Evolutionary conservation across 2,888 invertebrate species (phyloP).

Genomic region (Xanthorhoe spadicearia): DNA sequence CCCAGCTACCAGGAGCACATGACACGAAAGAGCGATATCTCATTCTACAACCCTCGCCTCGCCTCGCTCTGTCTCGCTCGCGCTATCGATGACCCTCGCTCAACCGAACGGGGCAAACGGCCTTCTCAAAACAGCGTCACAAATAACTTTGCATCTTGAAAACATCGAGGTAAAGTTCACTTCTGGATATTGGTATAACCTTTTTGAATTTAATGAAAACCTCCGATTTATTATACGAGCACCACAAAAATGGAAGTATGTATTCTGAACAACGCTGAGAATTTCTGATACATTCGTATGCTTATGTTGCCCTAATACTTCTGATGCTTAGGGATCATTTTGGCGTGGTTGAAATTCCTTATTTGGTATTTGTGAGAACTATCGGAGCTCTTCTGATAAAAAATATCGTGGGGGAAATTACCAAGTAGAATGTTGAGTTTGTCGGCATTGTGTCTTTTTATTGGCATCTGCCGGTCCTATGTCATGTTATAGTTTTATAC

Average conservation of each 20-base stretch:
- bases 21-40: conserved; percentile 50
- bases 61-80: conserved; percentile 60
- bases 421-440: conserved; percentile 61
- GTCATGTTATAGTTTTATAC: conserved; percentile 15
- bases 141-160: conserved; percentile 18
- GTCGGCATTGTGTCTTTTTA: conserved; percentile 57
- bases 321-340: conserved; percentile 82
- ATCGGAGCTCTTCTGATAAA: conserved; percentile 55
- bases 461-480: conserved; percentile 44
- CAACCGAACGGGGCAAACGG: conserved; percentile 62
- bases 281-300: conserved; percentile 69
- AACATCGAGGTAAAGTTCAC: conserved; percentile 21
- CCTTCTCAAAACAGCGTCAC: conserved; percentile 47
- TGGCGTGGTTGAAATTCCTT: conserved; percentile 80
- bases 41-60: conserved; percentile 43
- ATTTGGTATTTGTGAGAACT: conserved; percentile 56
- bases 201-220: conserved; percentile 53
- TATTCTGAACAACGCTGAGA: conserved; percentile 68
- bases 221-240: conserved; percentile 45
- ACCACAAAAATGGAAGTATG: conserved; percentile 68
- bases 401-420: conserved; percentile 66
- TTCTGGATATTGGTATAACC: conserved; percentile 17
- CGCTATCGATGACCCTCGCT: conserved; percentile 60
- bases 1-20: conserved; percentile 74
- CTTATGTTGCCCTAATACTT: conserved; percentile 74